Conservation (phyloP, 23 tunicate species). For the Trididemnum clinides region DNA sequence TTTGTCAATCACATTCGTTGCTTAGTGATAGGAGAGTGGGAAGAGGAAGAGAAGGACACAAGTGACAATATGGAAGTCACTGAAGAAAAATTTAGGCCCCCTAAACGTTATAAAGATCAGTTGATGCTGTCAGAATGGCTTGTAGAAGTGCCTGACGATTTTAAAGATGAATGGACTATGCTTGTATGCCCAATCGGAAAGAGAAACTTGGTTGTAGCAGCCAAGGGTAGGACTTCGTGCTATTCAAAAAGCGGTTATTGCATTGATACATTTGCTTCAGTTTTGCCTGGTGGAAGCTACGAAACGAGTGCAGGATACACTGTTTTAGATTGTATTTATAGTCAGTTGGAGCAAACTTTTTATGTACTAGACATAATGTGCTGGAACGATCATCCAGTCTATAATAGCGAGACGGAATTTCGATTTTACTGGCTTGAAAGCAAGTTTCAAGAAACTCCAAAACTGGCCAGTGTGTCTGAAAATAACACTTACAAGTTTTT, state of each 20-base stretch:
- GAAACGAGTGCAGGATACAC: constrained; percentile 66
- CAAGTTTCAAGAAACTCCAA: constrained; percentile 69
- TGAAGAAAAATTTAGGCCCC: constrained; percentile 35
- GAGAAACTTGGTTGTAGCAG: constrained; percentile 81
- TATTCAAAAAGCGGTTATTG: constrained; percentile 85
- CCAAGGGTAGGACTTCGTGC: constrained; percentile 59
- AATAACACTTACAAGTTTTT: constrained; percentile 42
- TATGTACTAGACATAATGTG: constrained; percentile 84
- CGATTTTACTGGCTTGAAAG: constrained; percentile 76
- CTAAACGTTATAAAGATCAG: constrained; percentile 73
- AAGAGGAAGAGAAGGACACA: constrained; percentile 42
- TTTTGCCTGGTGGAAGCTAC: constrained; percentile 72
- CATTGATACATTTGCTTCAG: constrained; percentile 63
- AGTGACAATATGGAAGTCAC: constrained; percentile 44
- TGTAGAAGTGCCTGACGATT: constrained; percentile 85
- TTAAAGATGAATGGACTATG: constrained; percentile 73
- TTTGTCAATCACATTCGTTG: constrained; percentile 65
- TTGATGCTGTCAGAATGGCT: constrained; percentile 97
- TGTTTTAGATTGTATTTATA: constrained; percentile 70
- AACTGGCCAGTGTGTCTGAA: background rate
- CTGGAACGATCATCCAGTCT: constrained; percentile 83
- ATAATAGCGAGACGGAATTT: constrained; percentile 92
- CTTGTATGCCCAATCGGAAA: constrained; percentile 77
- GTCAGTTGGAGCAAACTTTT: constrained; percentile 54
- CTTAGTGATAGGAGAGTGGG: constrained; percentile 60